Percentiles rank a stretch among this genome's conserved stretches.
These are phyloP conservation scores for Saxidomus purpurata DNA, from an alignment of 1,140 invertebrate genomes.

Conservation along the genomic window DNA sequence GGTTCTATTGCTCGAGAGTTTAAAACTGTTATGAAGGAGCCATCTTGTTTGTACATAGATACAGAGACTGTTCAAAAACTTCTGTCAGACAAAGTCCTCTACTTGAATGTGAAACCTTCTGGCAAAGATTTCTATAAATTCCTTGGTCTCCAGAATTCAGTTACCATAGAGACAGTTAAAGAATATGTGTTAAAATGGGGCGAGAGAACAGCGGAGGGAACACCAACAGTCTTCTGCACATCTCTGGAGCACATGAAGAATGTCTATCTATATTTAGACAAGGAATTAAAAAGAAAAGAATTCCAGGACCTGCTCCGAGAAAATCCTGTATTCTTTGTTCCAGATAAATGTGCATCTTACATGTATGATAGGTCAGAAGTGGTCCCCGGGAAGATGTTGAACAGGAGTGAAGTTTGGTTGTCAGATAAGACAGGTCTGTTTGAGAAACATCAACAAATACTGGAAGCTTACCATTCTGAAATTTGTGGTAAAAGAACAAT, in stretches of 20 bases:
- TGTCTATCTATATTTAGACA: slow-evolving; percentile 77
- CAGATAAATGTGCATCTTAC: slow-evolving; percentile 49
- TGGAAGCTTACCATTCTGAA: slow-evolving; percentile 77
- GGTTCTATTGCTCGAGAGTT: slow-evolving; percentile 12
- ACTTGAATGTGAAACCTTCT: slow-evolving; percentile 62
- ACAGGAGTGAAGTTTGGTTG: slow-evolving; percentile 82
- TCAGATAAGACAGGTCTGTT: slow-evolving; percentile 80
- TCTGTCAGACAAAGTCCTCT: slow-evolving; percentile 76
- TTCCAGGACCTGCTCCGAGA: slow-evolving; percentile 79
- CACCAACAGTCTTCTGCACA: slow-evolving; percentile 72
- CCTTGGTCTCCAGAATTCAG: slow-evolving; percentile 73
- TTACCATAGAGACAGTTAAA: slow-evolving; percentile 67
- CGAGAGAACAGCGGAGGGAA: slow-evolving; percentile 60
- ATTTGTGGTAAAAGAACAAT: slow-evolving; percentile 73
- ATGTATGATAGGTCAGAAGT: slow-evolving; percentile 17
- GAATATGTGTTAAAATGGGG: slow-evolving; percentile 76
- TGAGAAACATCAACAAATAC: slow-evolving; percentile 72
- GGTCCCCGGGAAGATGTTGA: slow-evolving; percentile 78
- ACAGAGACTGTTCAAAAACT: slow-evolving; percentile 65
- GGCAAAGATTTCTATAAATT: slow-evolving; percentile 75
- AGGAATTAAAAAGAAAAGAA: slow-evolving; percentile 75
- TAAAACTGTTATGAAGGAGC: slow-evolving; percentile 60
- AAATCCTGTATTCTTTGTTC: slow-evolving; percentile 83
- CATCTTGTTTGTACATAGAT: slow-evolving; percentile 72
- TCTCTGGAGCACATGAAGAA: slow-evolving; percentile 75